Conservation (phyloP, 1,140 invertebrate genomes). For the Rhopalosiphum padi region DNA sequence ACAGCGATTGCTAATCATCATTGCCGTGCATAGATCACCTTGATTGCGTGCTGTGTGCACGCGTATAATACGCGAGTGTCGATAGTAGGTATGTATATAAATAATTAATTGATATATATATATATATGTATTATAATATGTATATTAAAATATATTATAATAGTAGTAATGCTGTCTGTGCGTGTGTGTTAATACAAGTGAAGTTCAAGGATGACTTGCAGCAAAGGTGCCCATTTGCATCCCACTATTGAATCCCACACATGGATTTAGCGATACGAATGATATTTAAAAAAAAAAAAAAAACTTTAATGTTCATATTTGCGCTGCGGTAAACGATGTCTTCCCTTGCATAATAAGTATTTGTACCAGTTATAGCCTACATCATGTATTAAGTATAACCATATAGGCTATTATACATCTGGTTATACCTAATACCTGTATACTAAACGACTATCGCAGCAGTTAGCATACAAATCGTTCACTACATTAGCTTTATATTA, state of each 20-base stretch:
- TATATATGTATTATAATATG: not conserved
- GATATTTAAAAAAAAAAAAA: not conserved
- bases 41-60: constrained; percentile 19
- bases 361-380: not conserved
- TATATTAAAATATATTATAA: not conserved
- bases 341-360: not conserved
- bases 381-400: not conserved
- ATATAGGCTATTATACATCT: not conserved
- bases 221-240: constrained; percentile 22
- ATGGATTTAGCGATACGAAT: not conserved
- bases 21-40: not conserved
- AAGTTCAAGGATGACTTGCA: constrained; percentile 26
- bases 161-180: not conserved
- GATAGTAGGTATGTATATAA: not conserved
- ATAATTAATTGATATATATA: not conserved
- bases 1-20: not conserved
- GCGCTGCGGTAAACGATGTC: not conserved
- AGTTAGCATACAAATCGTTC: constrained; percentile 5
- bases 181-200: not conserved
- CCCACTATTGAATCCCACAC: constrained; percentile 8
- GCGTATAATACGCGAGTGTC: not conserved
- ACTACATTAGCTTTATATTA: not conserved
- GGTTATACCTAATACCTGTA: not conserved
- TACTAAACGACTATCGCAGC: not conserved
- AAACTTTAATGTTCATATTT: not conserved